Conservation (phyloP, 2,888 invertebrate genomes). For the Notodonta ziczac region DNA sequence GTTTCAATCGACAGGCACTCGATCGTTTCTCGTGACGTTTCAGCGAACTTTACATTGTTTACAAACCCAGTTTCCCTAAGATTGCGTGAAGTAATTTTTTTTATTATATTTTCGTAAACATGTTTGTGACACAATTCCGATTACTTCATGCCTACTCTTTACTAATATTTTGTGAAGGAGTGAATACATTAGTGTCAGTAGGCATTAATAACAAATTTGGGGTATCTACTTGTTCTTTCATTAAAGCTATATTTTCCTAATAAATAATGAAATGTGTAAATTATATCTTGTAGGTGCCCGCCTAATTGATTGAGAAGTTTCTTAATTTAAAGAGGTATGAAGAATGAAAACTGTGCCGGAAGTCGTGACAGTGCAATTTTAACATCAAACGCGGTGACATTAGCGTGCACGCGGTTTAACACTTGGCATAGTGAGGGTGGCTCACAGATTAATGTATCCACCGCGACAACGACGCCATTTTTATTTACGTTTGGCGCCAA, state of each 20-base stretch:
- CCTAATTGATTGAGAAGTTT: no score
- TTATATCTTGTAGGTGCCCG: no score
- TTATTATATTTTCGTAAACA: slow-evolving; percentile 22
- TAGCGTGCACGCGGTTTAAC: slow-evolving; percentile 15
- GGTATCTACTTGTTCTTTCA: no score
- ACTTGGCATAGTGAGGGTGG: slow-evolving; percentile 39
- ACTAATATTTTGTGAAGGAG: neutral
- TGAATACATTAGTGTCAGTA: neutral
- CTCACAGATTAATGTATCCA: slow-evolving; percentile 35
- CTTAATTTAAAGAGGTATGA: neutral
- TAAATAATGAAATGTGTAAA: no score
- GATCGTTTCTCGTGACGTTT: slow-evolving; percentile 24
- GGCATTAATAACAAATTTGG: no score
- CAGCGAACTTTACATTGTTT: slow-evolving; percentile 23
- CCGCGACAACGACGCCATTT: slow-evolving; percentile 59
- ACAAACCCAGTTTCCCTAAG: slow-evolving; percentile 19
- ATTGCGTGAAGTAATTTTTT: slow-evolving; percentile 26
- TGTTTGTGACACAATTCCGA: slow-evolving; percentile 14
- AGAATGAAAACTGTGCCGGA: neutral
- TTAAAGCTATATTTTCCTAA: no score
- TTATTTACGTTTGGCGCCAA: slow-evolving; percentile 81
- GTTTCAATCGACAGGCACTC: slow-evolving; percentile 18
- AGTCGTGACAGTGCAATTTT: neutral
- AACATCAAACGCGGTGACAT: neutral
- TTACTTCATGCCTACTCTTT: slow-evolving; percentile 3